Base-by-base conservation (phyloP, 1,140 invertebrate genomes). In the Drosophila lowei region DNA sequence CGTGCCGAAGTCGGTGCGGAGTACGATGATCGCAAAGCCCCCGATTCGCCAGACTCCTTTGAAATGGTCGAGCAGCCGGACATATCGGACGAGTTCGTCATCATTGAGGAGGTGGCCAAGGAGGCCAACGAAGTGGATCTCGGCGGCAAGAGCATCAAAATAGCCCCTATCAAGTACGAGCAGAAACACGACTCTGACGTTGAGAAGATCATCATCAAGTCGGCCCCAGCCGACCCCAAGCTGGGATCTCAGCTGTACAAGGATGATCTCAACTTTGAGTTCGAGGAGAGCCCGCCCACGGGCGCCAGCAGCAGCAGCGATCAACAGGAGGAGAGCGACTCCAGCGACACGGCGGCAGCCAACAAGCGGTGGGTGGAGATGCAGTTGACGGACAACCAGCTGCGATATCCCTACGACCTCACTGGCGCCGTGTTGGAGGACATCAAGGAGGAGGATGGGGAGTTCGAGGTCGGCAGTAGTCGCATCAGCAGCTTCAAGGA, bases 361-460 rank as follows among this genome's bases (percentile, higher is more conserved):
- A 95, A 95, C 54, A 96, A 96, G 84, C 95, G 96, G 60, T 97
- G 97, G 97, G 95, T 97, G 49, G 96, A 97, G 91, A 96, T 97
- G 94, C 96, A 97, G 72, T 96, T 97, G 73, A 94, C 93, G 6
- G 94, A 95, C 53, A 94, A 94, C 16, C 94, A 94, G 90, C 92
- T 93, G 16, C 92, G 94, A 6, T 94, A 94, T 66, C 93, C 93
- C 0, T 94, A 93, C 75, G 95, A 94, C 49, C 95, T 96, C 68
- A 95, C 96, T 77, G 92, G 95, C 58, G 95, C 95, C 15, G 95
- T 96, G n/a, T 90, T 97, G 23, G 97, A 97, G 92, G 96, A 97
- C 83, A 97, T 98, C 49, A 97, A 97, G 92, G 97, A 97, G 92
- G 96, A 97, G 90, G 97, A 97, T 90, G 95, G 95, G 34, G 96